Percentiles rank a stretch among this genome's conserved stretches.
phyloP scores from a whole-genome alignment of 2,888 invertebrate genomes.

The Lasioglossum villosulum region DNA sequence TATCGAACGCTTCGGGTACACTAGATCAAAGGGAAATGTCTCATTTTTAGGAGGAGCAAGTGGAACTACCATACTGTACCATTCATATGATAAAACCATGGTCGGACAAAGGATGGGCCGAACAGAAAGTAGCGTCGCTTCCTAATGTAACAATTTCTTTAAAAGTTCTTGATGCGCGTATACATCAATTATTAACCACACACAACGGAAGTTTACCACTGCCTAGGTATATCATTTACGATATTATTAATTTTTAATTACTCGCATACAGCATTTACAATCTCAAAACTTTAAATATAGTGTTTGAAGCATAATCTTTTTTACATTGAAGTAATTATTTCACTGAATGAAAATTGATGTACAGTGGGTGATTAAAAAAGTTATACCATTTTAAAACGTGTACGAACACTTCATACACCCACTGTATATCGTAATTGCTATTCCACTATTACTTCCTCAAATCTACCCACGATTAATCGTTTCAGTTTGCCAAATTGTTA shows the following conservation, averaged over 20 bases:
- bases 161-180: slow-evolving; percentile 87
- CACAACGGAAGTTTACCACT: slow-evolving; percentile 93
- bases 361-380: too few relatives aligned
- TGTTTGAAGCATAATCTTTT: too few relatives aligned
- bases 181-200: slow-evolving; percentile 89
- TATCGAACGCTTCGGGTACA: not conserved
- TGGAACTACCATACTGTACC: slow-evolving; percentile 88
- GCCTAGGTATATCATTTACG: slow-evolving; percentile 87
- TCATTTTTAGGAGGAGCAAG: slow-evolving; percentile 83
- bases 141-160: slow-evolving; percentile 87
- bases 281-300: too few relatives aligned
- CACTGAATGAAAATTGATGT: too few relatives aligned
- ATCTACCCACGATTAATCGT: slow-evolving; percentile 54
- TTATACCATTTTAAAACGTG: too few relatives aligned
- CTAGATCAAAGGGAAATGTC: not conserved
- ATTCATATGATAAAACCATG: slow-evolving; percentile 88
- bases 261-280: too few relatives aligned
- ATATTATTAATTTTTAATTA: not conserved
- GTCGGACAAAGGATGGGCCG: slow-evolving; percentile 90
- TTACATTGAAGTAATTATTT: too few relatives aligned
- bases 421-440: too few relatives aligned
- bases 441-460: too few relatives aligned
- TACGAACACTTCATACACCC: too few relatives aligned
- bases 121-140: slow-evolving; percentile 88
- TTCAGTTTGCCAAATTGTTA: slow-evolving; percentile 93